A percentile compares a stretch with the other conserved stretches of the same genome.
Evolutionary conservation across 1,140 invertebrate genomes (phyloP).

Genomic region (Olivierus martensii): DNA sequence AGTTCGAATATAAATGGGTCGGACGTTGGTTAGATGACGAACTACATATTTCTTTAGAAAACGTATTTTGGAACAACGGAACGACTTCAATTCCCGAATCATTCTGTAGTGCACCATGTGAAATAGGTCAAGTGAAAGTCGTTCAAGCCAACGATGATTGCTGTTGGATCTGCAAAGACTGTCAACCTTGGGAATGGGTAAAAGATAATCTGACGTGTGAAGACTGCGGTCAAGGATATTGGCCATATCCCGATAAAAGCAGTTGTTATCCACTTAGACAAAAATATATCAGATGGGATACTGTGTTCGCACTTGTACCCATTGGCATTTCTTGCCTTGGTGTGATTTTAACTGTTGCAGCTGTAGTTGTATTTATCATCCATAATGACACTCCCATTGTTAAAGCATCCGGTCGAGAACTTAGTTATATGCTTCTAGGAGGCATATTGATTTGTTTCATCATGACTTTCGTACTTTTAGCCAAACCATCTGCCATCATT

Average conservation of each 20-base stretch:
- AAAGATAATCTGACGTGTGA: slow-evolving; percentile 41
- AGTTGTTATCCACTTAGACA: slow-evolving; percentile 31
- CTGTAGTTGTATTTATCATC: slow-evolving; percentile 32
- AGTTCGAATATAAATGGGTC: slow-evolving; percentile 43
- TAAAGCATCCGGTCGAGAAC: slow-evolving; percentile 43
- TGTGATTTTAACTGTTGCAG: slow-evolving; percentile 36
- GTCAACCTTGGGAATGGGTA: slow-evolving; percentile 42
- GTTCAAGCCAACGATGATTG: slow-evolving; percentile 38
- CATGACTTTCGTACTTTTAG: slow-evolving; percentile 37
- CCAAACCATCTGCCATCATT: slow-evolving; percentile 33
- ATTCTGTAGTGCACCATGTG: slow-evolving; percentile 50
- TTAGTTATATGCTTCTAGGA: slow-evolving; percentile 41
- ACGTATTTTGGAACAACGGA: slow-evolving; percentile 26
- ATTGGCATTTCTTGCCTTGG: slow-evolving; percentile 39
- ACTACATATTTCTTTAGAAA: slow-evolving; percentile 40
- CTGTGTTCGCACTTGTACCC: slow-evolving; percentile 41
- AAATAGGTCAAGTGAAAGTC: slow-evolving; percentile 51
- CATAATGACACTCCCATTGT: slow-evolving; percentile 33
- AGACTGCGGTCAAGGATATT: slow-evolving; percentile 38
- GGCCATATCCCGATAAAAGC: slow-evolving; percentile 31
- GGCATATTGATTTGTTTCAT: slow-evolving; percentile 37
- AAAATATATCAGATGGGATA: slow-evolving; percentile 43
- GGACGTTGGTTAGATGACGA: slow-evolving; percentile 33
- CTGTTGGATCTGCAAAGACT: slow-evolving; percentile 39
- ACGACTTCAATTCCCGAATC: slow-evolving; percentile 36